Percentiles rank a stretch among this genome's conserved stretches.
Conservation (phyloP, 2,888 invertebrate species). For the Pachymerium ferrugineum region DNA sequence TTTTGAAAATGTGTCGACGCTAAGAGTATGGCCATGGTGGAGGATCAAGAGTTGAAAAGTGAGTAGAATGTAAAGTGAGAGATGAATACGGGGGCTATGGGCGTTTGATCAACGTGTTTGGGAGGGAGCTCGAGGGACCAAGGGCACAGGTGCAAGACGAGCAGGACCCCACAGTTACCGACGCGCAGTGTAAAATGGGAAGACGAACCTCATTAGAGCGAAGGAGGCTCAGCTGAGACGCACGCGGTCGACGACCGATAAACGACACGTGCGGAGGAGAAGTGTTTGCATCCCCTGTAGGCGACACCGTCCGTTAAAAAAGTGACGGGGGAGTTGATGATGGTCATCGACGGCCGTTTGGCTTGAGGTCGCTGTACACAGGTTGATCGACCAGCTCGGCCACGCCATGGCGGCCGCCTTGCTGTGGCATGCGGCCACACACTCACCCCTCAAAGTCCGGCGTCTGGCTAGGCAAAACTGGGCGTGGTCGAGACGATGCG, state of each 20-base stretch:
- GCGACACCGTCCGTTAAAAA: neutral
- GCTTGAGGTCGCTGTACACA: neutral
- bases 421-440: slow-evolving; percentile 27
- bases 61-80: slow-evolving; percentile 29
- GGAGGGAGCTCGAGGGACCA: neutral
- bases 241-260: slow-evolving; percentile 12
- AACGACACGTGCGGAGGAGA: neutral
- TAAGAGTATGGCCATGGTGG: slow-evolving; percentile 34
- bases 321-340: neutral
- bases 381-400: slow-evolving; percentile 25
- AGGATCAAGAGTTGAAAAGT: slow-evolving; percentile 32
- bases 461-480: slow-evolving; percentile 4
- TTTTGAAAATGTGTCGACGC: slow-evolving; percentile 34
- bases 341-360: neutral
- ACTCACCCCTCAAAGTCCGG: neutral
- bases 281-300: neutral
- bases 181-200: neutral
- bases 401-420: slow-evolving; percentile 27
- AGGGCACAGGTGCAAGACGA: neutral
- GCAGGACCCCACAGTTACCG: neutral
- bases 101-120: neutral
- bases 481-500: slow-evolving; percentile 27
- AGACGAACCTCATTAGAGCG: slow-evolving; percentile 4
- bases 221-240: slow-evolving; percentile 20
- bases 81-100: neutral